Percentiles rank a stretch among this genome's conserved stretches.
Conservation (phyloP, 2,797 vertebrate genomes). For the Falco biarmicus region DNA sequence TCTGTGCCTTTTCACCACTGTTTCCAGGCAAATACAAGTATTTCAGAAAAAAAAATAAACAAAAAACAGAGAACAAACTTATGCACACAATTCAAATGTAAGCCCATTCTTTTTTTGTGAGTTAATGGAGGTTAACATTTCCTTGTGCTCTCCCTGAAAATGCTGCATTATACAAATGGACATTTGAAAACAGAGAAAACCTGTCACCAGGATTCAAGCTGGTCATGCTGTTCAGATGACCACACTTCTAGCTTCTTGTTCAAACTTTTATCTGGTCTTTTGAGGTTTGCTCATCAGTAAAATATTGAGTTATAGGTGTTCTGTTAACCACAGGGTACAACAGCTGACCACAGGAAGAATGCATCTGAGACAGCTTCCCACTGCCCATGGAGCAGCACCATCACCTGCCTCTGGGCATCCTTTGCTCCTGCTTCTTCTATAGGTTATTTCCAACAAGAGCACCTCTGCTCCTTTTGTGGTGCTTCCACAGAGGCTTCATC, state of each 20-base stretch:
- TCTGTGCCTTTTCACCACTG: not conserved
- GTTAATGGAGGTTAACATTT: not conserved
- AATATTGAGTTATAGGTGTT: not conserved
- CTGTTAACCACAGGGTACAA: slow-evolving; percentile 1
- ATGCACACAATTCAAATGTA: not conserved
- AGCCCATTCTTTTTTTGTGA: not conserved
- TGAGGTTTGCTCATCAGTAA: not conserved
- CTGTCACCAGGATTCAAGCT: not conserved
- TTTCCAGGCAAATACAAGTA: not conserved
- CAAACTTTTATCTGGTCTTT: not conserved
- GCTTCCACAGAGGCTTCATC: not conserved
- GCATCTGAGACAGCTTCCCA: not conserved
- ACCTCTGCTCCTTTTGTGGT: not conserved
- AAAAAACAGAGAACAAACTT: not conserved
- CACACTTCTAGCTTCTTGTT: not conserved
- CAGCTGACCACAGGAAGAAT: not conserved
- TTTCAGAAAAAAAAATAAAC: not conserved
- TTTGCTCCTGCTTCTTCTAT: not conserved
- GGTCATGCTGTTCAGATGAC: not conserved
- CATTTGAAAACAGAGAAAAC: not conserved
- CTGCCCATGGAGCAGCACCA: not conserved
- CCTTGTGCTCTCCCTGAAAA: not conserved
- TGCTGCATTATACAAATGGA: accelerated
- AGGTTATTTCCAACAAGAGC: not conserved
- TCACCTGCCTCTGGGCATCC: not conserved